phyloP scores from a whole-genome alignment of 2,113 vertebrate genomes.

The Tachycineta bicolor region DNA sequence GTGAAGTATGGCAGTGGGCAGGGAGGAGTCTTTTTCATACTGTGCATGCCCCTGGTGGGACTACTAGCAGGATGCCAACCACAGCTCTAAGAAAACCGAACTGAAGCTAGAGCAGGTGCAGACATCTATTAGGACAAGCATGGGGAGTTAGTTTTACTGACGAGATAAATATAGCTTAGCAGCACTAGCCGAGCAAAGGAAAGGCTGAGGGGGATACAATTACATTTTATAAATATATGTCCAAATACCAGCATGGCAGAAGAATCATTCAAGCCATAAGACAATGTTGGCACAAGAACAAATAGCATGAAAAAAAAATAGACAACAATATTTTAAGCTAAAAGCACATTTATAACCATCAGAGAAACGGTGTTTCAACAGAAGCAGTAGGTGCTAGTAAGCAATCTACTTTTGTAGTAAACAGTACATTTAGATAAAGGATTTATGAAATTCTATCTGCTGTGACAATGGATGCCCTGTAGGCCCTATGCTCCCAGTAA shows the following conservation, averaged over 20 bases:
- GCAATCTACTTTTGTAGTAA: neutral
- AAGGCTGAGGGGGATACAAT: neutral
- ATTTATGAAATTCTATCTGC: neutral
- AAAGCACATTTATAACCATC: neutral
- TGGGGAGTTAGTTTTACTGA: neutral
- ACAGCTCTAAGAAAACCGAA: neutral
- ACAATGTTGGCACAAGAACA: slow-evolving; percentile 11
- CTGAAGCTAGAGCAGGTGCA: slow-evolving; percentile 37
- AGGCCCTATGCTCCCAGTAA: neutral
- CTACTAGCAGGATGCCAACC: neutral
- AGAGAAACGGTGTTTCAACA: neutral
- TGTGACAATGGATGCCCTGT: neutral
- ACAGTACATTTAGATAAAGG: neutral
- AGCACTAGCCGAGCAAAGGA: neutral
- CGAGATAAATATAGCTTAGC: slow-evolving; percentile 21
- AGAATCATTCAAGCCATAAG: neutral
- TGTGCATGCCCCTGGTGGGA: neutral
- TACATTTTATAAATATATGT: slow-evolving; percentile 37
- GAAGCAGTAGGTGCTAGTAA: neutral
- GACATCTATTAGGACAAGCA: neutral
- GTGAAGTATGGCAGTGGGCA: neutral
- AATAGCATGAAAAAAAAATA: neutral
- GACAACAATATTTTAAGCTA: slow-evolving; percentile 16
- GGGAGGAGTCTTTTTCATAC: neutral
- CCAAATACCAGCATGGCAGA: neutral